These are phyloP conservation scores for Mantis religiosa DNA, from an alignment of 2,888 invertebrate species.

Conservation along the genomic window DNA sequence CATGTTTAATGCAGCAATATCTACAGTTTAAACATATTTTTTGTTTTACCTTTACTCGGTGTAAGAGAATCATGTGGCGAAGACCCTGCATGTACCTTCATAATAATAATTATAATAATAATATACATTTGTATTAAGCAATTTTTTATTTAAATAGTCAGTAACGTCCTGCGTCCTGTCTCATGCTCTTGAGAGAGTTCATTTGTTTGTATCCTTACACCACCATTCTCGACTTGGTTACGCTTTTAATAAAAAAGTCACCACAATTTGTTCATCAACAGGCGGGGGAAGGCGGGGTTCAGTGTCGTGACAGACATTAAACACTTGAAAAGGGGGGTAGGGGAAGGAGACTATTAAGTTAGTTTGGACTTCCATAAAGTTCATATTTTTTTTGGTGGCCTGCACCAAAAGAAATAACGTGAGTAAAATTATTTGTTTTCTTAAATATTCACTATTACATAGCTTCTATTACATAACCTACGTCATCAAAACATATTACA, in stretches of 20 bases:
- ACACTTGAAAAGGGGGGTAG: background rate
- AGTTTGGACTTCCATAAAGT: conserved; percentile 16
- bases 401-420: conserved; percentile 26
- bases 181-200: conserved; percentile 8
- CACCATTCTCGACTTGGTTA: background rate
- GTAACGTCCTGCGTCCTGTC: conserved; percentile 28
- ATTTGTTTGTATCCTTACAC: background rate
- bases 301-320: conserved; percentile 1
- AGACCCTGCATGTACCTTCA: conserved; percentile 19
- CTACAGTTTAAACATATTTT: conserved; percentile 12
- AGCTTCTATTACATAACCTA: conserved; percentile 14
- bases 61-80: conserved; percentile 4
- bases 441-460: conserved; percentile 10
- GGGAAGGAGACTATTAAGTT: conserved; percentile 20
- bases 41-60: background rate
- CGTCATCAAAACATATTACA: conserved; percentile 20
- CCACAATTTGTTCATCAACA: conserved; percentile 3
- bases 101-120: conserved; percentile 7
- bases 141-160: conserved; percentile 17
- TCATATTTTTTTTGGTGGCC: conserved; percentile 23
- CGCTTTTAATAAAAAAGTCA: conserved; percentile 5
- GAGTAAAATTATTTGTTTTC: conserved; percentile 17
- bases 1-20: conserved; percentile 14
- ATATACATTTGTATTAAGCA: conserved; percentile 2
- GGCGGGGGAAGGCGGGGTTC: conserved; percentile 7